phyloP scores from a whole-genome alignment of 2,113 vertebrate genomes.

The Castor canadensis region DNA sequence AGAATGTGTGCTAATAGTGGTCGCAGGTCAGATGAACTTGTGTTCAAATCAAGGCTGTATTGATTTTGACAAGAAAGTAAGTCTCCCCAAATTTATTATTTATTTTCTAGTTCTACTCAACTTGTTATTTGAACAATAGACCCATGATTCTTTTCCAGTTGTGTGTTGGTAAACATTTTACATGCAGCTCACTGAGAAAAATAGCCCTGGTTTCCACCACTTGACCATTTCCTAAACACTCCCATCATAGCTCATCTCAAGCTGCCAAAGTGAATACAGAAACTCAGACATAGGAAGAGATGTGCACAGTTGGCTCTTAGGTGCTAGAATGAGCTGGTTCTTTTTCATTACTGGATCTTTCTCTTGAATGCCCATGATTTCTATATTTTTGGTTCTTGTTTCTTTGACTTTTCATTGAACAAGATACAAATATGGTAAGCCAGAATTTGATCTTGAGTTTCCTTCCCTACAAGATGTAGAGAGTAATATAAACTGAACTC shows the following conservation, averaged over 20 bases:
- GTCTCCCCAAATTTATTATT: not conserved
- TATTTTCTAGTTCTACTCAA: not conserved
- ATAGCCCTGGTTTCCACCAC: not conserved
- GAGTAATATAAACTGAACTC: not conserved
- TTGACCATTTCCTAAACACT: not conserved
- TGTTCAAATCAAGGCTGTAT: not conserved
- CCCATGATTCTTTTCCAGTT: not conserved
- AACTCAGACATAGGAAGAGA: not conserved
- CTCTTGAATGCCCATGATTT: not conserved
- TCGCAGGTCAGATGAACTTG: not conserved
- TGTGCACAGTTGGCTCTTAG: not conserved
- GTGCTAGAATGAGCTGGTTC: not conserved
- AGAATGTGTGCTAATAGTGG: not conserved
- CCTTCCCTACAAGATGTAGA: not conserved
- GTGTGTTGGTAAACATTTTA: not conserved
- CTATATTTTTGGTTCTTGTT: not conserved
- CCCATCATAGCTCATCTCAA: not conserved
- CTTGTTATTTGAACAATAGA: not conserved
- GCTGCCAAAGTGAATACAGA: not conserved
- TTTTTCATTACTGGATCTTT: not conserved
- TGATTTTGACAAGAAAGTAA: not conserved
- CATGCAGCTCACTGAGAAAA: rapidly evolving
- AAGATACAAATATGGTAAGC: not conserved
- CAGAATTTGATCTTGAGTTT: not conserved
- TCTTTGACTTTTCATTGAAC: not conserved